Evolutionary conservation across 1,140 invertebrate species (phyloP).

Genomic region (Formica exsecta): DNA sequence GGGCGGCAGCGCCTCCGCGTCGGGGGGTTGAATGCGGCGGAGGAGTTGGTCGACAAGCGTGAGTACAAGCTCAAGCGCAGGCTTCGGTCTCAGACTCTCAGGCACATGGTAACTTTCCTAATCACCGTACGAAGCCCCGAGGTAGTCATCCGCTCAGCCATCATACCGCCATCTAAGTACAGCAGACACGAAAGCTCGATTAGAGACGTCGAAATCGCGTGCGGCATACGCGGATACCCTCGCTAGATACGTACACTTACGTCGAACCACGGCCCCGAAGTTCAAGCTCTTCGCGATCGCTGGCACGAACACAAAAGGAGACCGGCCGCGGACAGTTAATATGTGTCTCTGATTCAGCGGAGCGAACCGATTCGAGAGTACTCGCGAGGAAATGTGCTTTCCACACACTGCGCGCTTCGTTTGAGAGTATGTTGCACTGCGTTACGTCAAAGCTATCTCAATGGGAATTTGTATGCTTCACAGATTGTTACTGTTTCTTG

Average conservation of each 20-base stretch:
- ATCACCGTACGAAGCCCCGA: conserved; percentile 78
- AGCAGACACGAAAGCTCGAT: conserved; percentile 80
- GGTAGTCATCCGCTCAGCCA: conserved; percentile 76
- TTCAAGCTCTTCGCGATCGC: conserved; percentile 35
- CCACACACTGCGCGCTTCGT: neutral
- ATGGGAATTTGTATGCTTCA: conserved; percentile 29
- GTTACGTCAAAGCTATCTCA: conserved; percentile 21
- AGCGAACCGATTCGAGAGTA: conserved; percentile 11
- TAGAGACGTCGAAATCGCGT: conserved; percentile 78
- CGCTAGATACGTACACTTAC: conserved; percentile 14
- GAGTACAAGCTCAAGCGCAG: conserved; percentile 63
- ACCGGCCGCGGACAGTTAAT: conserved; percentile 30
- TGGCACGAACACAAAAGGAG: conserved; percentile 15
- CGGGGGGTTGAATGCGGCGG: conserved; percentile 37
- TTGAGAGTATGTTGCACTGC: neutral
- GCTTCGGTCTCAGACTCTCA: conserved; percentile 69
- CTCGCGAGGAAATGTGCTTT: conserved; percentile 11
- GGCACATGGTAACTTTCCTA: conserved; percentile 79
- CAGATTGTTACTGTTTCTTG: conserved; percentile 31
- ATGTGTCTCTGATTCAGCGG: conserved; percentile 8
- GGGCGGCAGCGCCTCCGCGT: neutral
- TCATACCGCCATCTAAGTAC: conserved; percentile 73
- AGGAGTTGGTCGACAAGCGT: conserved; percentile 72
- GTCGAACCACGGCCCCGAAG: neutral
- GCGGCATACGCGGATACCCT: conserved; percentile 64